These are phyloP conservation scores for Macaca mulatta DNA, from an alignment of 2,113 vertebrate genomes.

Conservation along the genomic window DNA sequence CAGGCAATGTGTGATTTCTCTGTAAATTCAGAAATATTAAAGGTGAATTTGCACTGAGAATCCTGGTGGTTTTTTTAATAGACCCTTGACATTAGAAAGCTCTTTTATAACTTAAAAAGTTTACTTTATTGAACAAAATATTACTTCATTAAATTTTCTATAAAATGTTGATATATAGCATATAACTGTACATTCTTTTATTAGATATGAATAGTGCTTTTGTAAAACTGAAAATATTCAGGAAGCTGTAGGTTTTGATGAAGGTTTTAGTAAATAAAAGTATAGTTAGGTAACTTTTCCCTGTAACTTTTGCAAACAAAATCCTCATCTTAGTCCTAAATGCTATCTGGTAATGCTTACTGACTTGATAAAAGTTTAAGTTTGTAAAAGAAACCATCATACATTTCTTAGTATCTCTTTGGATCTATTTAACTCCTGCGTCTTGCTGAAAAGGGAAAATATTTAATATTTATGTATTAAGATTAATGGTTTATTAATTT, in stretches of 20 bases:
- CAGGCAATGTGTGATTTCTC: not conserved
- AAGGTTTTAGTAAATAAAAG: not conserved
- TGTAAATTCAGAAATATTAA: not conserved
- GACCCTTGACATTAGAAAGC: not conserved
- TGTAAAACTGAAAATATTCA: not conserved
- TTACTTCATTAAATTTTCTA: not conserved
- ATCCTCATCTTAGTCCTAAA: not conserved
- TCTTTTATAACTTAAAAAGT: not conserved
- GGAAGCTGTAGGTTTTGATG: not conserved
- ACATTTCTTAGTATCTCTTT: not conserved
- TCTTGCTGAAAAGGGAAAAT: not conserved
- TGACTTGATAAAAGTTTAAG: not conserved
- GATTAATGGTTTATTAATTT: not conserved
- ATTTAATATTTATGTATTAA: not conserved
- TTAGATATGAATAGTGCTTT: not conserved
- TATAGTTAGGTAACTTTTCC: not conserved
- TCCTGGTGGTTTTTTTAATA: not conserved
- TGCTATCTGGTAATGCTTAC: not conserved
- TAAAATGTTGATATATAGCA: not conserved
- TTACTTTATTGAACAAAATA: slow-evolving; percentile 13
- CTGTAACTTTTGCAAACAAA: not conserved
- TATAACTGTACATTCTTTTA: not conserved
- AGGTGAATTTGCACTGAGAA: not conserved
- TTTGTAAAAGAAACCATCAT: not conserved
- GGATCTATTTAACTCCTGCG: not conserved